Percentiles rank a stretch among this genome's conserved stretches.
Evolutionary conservation across 92 coral and sea anemone species (phyloP).

Genomic region (Epizoanthus rinbou): DNA sequence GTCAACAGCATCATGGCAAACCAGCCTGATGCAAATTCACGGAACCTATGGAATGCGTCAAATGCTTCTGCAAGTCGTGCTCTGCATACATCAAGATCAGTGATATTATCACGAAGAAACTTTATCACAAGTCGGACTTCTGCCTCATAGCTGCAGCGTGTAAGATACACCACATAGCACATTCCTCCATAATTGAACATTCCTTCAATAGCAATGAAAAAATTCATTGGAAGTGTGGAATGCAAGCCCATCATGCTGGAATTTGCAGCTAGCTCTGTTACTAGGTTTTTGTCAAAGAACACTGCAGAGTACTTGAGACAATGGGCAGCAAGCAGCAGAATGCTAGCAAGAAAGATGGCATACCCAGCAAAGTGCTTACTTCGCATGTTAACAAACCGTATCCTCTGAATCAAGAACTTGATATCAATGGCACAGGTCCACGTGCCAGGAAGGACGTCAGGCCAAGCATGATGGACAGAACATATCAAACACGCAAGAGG

Average conservation of each 20-base stretch:
- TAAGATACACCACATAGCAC: conserved; percentile 77
- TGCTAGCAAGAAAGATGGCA: conserved; percentile 47
- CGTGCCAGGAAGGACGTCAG: conserved; percentile 66
- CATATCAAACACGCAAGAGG: conserved; percentile 74
- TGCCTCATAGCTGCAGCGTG: conserved; percentile 88
- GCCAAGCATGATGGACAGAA: conserved; percentile 62
- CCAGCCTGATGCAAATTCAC: conserved; percentile 90
- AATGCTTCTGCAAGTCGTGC: conserved; percentile 85
- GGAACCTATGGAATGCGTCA: conserved; percentile 81
- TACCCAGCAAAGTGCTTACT: conserved; percentile 71
- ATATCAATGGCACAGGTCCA: conserved; percentile 82
- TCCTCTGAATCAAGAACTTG: conserved; percentile 71
- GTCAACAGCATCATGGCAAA: conserved; percentile 73
- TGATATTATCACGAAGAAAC: conserved; percentile 68
- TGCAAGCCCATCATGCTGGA: conserved; percentile 42
- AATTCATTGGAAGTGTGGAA: conserved; percentile 54
- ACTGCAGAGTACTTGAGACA: conserved; percentile 67
- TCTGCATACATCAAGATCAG: conserved; percentile 75
- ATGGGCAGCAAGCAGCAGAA: conserved; percentile 48
- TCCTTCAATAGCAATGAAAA: conserved; percentile 72
- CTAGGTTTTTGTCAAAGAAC: conserved; percentile 70
- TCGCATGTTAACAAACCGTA: conserved; percentile 75
- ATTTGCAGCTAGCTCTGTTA: conserved; percentile 47
- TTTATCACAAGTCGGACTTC: conserved; percentile 72
- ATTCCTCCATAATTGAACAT: conserved; percentile 81